Base-by-base conservation (phyloP, 2,888 invertebrate genomes). In the Agrilus mali region DNA sequence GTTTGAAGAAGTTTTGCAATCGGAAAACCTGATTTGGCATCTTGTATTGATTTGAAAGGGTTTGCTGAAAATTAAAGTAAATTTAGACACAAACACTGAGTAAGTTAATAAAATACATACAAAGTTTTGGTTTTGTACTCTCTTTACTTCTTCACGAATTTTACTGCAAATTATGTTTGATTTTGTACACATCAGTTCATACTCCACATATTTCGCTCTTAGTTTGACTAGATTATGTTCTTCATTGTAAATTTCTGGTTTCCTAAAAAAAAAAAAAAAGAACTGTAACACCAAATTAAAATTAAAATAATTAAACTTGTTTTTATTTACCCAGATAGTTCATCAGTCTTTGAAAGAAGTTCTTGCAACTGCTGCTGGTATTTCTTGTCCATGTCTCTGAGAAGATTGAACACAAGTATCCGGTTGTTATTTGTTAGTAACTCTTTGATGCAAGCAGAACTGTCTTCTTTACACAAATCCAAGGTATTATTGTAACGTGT, bases 181-280 rank as follows among this genome's bases (percentile, higher is more conserved):
- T 3, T 33, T 17, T 15, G 32, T 15, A 14, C 42, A 43, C 14
- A 43, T 13, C 17, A 50, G 34, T 32, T 46, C 44, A n/a, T 44
- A 41, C 17, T 44, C 43, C 7, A 47, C 42, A 27, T 43, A 46
- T n/a, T 39, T 40, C 3, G 42, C 44, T 17, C 39, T 32, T 33
- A 47, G 38, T 27, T 40, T 36, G 41, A 27, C 13, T n/a, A 46
- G 22, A 20, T 34, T n/a, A 15, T 17, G 22, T 10, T 22, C 15
- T 33, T 14, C 27, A 7, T 32, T 7, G 6, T 43, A 15, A 31
- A 33, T 38, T 16, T 31, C 32, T 2, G 39, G 31, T 33, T 13
- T 15, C 7, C 32, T 42, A 14, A 41, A 43, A 45, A 36, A 7
- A n/a, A n/a, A n/a, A n/a, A n/a, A n/a, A n/a, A n/a, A n/a, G n/a